Evolutionary conservation across 2,797 vertebrate genomes (phyloP), one percentile per base, ranked within the genome.

Genomic region (Lacerta agilis): DNA sequence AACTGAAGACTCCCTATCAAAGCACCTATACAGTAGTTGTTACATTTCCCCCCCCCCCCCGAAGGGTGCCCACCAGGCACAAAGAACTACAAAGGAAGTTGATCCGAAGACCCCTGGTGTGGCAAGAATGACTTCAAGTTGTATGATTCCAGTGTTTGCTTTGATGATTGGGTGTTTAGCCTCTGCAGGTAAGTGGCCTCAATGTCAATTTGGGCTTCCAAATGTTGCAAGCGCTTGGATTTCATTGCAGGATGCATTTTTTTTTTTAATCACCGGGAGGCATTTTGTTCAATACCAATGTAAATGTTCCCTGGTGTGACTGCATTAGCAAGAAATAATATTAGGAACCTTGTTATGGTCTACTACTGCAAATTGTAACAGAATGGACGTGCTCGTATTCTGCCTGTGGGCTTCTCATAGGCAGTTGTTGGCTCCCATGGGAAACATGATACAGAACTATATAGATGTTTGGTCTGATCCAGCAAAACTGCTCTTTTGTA

Each of bases 121-220:
- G 89, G 91, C 67, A 87, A 95, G 95, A 87, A 96, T 97, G 97
- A 90, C 85, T 79, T 93, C 93, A 85, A 79, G 43, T 72, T 95
- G n/a, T 79, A 78, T 87, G 85, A 85, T 96, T 61, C 87, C 94
- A 86, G 10, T 95, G 69, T 92, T 96, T 87, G 91, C 93, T 89
- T 92, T 97, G 92, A 93, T 97, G 93, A 94, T 93, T 79, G 90
- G 92, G 86, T 96, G 88, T 89, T 89, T 96, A 92, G 94, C 94
- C 55, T 90, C 95, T 79, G 94, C 95, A 93, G 97, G 97, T 97
- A 93, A 88, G 93, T 93, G 38, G 0, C 67, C 10, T 93, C 88
- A 88, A 87, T 1, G 41, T 82, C 91, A 93, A 91, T 89, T 20
- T 13, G 9, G 7, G 10, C 0, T 73, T 91, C 66, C 10, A 91